phyloP scores from a whole-genome alignment of 2,113 vertebrate species.

The Paramisgurnus dabryanus region DNA sequence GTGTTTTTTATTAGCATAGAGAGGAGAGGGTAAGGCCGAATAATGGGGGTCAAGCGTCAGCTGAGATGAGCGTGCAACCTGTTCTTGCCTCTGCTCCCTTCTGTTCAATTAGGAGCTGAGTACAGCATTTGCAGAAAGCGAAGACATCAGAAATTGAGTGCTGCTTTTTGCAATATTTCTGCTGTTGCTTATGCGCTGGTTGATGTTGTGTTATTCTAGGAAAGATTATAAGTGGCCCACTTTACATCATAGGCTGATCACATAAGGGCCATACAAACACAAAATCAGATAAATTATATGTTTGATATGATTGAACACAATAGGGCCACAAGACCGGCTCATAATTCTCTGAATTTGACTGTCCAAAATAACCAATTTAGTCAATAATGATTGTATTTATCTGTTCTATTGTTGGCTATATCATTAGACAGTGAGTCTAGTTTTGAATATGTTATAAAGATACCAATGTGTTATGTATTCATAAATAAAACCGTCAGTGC shows the following conservation, averaged over 20 bases:
- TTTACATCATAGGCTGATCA: background rate
- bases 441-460: no score
- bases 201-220: background rate
- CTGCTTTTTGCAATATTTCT: background rate
- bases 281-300: no score
- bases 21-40: background rate
- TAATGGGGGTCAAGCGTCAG: background rate
- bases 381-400: no score
- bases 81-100: background rate
- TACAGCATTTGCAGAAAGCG: background rate
- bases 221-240: background rate
- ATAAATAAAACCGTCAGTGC: no score
- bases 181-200: background rate
- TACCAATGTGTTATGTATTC: no score
- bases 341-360: no score
- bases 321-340: no score
- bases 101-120: background rate
- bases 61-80: background rate
- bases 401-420: no score
- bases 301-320: no score
- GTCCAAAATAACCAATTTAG: no score
- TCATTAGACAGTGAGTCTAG: no score
- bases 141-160: background rate
- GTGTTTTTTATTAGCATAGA: slow-evolving; percentile 2
- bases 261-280: no score